Evolutionary conservation across 2,888 invertebrate species (phyloP).

Genomic region (Sinopyrophorus schimmeli): DNA sequence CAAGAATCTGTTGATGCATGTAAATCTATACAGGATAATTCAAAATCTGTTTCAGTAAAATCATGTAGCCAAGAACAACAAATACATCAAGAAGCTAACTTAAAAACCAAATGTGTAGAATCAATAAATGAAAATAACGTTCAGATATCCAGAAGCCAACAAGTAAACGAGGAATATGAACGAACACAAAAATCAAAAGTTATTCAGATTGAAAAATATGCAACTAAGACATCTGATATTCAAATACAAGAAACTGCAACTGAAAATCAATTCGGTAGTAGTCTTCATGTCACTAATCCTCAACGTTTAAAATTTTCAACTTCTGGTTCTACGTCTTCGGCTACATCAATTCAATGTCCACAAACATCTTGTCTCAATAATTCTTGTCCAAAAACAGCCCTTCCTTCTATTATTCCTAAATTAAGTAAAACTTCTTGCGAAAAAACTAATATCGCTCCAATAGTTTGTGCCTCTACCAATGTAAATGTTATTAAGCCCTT

Average conservation of each 20-base stretch:
- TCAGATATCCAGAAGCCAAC: conserved; percentile 66
- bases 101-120: conserved; percentile 9
- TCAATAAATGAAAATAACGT: conserved; percentile 45
- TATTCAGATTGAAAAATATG: conserved; percentile 62
- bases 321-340: background rate
- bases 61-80: background rate
- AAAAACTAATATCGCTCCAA: conserved; percentile 20
- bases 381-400: conserved; percentile 1
- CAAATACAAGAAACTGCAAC: conserved; percentile 36
- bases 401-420: conserved; percentile 10
- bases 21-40: background rate
- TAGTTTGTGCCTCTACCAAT: conserved; percentile 32
- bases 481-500: conserved; percentile 49
- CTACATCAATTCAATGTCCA: too few species aligned
- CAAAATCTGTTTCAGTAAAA: background rate
- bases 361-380: background rate
- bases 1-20: conserved; percentile 1
- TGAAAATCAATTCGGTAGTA: conserved; percentile 37
- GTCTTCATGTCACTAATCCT: conserved; percentile 51
- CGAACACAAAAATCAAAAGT: conserved; percentile 66
- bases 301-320: conserved; percentile 41
- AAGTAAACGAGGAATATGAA: conserved; percentile 70
- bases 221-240: conserved; percentile 31
- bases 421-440: conserved; percentile 6
- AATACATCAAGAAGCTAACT: conserved; percentile 2